These are phyloP conservation scores for Eulemur rufifrons DNA, from an alignment of 2,113 vertebrate genomes.

Conservation along the genomic window DNA sequence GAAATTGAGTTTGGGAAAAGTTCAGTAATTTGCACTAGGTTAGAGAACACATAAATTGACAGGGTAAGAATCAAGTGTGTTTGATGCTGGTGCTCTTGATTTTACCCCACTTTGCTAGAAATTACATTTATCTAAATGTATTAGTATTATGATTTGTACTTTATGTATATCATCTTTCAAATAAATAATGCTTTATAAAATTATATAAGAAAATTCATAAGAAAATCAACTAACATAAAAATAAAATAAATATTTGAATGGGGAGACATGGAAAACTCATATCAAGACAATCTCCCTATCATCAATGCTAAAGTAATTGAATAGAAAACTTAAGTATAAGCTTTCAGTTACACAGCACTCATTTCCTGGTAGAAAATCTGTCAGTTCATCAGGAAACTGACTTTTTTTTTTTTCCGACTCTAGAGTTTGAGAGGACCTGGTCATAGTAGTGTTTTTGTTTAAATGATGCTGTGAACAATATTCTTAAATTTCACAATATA, in stretches of 20 bases:
- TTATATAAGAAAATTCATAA: not conserved
- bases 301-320: not conserved
- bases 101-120: not conserved
- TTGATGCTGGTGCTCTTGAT: not conserved
- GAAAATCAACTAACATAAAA: not conserved
- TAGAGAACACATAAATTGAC: not conserved
- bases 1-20: not conserved
- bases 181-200: not conserved
- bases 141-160: not conserved
- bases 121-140: not conserved
- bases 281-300: not conserved
- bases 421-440: not conserved
- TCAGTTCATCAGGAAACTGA: not conserved
- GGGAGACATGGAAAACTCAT: not conserved
- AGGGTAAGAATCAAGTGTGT: not conserved
- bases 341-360: not conserved
- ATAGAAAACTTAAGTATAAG: not conserved
- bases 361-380: conserved; percentile 13
- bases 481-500: not conserved
- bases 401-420: not conserved
- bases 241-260: not conserved
- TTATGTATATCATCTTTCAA: not conserved
- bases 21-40: not conserved
- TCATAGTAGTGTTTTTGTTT: not conserved
- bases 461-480: not conserved